phyloP scores from a whole-genome alignment of 2,888 invertebrate genomes.

The Chloroclystis v-ata region DNA sequence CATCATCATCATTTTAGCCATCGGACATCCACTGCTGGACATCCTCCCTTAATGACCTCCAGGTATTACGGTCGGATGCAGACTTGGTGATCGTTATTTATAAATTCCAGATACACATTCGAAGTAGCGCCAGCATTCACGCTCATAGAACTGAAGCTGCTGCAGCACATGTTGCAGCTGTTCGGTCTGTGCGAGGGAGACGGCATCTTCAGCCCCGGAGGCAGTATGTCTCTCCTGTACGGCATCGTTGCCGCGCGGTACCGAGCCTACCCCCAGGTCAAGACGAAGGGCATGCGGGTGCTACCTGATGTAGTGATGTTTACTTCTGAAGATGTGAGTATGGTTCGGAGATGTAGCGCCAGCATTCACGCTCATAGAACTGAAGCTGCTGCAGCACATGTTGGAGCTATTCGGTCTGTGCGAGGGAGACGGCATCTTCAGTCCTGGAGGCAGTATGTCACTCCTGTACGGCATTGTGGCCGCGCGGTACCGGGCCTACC shows the following conservation, averaged over 20 bases:
- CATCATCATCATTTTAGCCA: no score
- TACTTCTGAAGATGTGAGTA: conserved; percentile 85
- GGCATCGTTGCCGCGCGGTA: conserved; percentile 86
- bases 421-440: conserved; percentile 86
- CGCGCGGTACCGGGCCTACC: conserved; percentile 82
- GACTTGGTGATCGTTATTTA: no score
- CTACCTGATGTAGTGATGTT: conserved; percentile 83
- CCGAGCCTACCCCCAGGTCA: conserved; percentile 81
- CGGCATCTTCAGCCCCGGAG: conserved; percentile 88
- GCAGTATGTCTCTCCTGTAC: conserved; percentile 88
- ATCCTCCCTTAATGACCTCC: no score
- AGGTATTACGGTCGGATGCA: no score
- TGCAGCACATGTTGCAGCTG: conserved; percentile 76
- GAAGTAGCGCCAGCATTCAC: conserved; percentile 90
- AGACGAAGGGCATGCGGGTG: conserved; percentile 80
- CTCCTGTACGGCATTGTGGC: conserved; percentile 88
- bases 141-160: conserved; percentile 83
- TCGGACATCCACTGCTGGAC: no score
- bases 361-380: conserved; percentile 86
- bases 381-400: conserved; percentile 79
- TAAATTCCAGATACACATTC: conserved; percentile 84
- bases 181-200: conserved; percentile 83
- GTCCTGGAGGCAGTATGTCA: conserved; percentile 88
- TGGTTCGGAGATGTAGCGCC: no score
- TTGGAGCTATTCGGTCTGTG: conserved; percentile 80